Conservation (phyloP, 2,113 vertebrate genomes). For the Ardeotis arabs region DNA sequence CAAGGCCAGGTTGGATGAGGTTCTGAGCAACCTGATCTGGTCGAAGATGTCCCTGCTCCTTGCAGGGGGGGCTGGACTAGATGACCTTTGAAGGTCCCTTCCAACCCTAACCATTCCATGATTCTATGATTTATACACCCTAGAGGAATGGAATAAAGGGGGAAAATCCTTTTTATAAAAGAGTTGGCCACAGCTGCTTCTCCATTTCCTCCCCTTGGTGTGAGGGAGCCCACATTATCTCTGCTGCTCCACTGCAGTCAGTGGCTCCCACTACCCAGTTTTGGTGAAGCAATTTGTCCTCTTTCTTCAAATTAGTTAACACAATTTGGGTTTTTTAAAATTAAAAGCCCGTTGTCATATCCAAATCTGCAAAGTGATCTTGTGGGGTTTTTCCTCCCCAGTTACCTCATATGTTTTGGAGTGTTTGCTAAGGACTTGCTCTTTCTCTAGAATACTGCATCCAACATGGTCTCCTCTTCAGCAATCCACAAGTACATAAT, state of each 20-base stretch:
- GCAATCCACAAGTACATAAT: neutral
- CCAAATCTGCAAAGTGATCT: neutral
- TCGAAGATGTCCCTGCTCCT: no score
- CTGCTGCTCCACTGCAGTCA: neutral
- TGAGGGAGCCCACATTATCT: neutral
- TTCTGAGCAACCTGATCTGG: no score
- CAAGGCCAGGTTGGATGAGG: no score
- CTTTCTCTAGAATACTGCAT: neutral
- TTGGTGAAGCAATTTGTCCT: neutral
- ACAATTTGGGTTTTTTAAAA: neutral
- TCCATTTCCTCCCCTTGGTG: neutral
- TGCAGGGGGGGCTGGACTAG: no score
- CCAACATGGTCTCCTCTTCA: neutral
- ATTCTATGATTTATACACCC: neutral
- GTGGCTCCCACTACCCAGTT: neutral
- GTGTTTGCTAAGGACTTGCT: neutral
- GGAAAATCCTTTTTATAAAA: constrained; percentile 18
- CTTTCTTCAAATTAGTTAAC: neutral
- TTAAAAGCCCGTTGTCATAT: neutral
- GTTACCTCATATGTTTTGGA: neutral
- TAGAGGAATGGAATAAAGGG: constrained; percentile 35
- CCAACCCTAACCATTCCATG: no score
- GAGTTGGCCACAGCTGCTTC: neutral
- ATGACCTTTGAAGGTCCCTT: no score
- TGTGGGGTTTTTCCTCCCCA: neutral